These are phyloP conservation scores for Podocnemis expansa DNA, from an alignment of 2,113 vertebrate species.

Conservation along the genomic window DNA sequence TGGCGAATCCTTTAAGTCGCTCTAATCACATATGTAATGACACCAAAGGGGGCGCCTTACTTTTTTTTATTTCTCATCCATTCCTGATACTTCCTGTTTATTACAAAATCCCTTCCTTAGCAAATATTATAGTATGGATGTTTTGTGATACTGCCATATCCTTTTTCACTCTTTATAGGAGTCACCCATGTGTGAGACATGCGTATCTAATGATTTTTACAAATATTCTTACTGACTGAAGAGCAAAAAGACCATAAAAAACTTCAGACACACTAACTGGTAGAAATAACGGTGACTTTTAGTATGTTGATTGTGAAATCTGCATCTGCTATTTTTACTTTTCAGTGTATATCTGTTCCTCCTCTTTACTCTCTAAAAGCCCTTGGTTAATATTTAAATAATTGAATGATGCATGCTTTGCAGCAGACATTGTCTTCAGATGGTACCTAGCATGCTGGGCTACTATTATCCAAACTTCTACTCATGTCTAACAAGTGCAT, in stretches of 20 bases:
- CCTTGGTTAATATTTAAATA: neutral
- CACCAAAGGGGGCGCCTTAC: slow-evolving; percentile 68
- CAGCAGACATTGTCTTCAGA: neutral
- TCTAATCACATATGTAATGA: slow-evolving; percentile 73
- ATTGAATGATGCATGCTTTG: neutral
- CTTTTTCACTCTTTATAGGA: slow-evolving; percentile 44
- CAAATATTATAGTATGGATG: slow-evolving; percentile 57
- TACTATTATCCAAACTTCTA: neutral
- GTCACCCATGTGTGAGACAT: slow-evolving; percentile 44
- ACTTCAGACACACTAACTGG: neutral
- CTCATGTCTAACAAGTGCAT: neutral
- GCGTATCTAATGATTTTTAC: slow-evolving; percentile 53
- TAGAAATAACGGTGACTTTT: slow-evolving; percentile 1
- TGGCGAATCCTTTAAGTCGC: slow-evolving; percentile 68
- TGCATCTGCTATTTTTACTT: neutral
- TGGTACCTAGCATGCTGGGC: too few relatives aligned
- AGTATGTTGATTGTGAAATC: neutral
- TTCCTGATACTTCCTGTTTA: slow-evolving; percentile 71
- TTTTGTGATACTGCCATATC: slow-evolving; percentile 67
- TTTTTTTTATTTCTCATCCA: slow-evolving; percentile 77
- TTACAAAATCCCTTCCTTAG: slow-evolving; percentile 69
- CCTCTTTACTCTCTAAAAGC: neutral
- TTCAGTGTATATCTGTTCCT: neutral
- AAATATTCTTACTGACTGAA: slow-evolving; percentile 11
- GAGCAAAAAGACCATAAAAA: slow-evolving; percentile 49